Conservation (phyloP, 2,888 invertebrate species). For the Exephanes ischioxanthus region DNA sequence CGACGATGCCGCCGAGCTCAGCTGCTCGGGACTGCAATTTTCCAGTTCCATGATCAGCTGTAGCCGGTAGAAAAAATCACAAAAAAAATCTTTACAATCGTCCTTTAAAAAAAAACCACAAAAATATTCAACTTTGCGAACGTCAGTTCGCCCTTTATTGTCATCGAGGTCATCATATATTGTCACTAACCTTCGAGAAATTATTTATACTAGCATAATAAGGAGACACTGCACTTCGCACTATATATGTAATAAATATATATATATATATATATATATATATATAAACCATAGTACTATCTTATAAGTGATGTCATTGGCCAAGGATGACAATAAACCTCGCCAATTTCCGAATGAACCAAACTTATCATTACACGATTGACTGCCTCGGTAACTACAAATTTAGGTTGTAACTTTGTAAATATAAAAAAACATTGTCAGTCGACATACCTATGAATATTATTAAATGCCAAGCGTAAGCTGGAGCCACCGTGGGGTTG, state of each 20-base stretch:
- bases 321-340: constrained; percentile 15
- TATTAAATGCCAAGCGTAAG: constrained; percentile 20
- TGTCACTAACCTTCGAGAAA: background rate
- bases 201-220: background rate
- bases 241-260: background rate
- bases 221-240: constrained; percentile 34
- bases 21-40: constrained; percentile 75
- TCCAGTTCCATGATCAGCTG: constrained; percentile 80
- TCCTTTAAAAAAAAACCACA: constrained; percentile 10
- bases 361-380: background rate
- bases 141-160: background rate
- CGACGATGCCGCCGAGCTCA: constrained; percentile 68
- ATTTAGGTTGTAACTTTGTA: constrained; percentile 1
- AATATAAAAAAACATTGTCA: background rate
- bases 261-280: background rate
- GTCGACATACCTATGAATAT: constrained; percentile 28
- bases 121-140: background rate
- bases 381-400: background rate
- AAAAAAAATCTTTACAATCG: constrained; percentile 35
- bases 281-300: background rate
- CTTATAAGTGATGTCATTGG: background rate
- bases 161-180: background rate
- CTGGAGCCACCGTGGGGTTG: constrained; percentile 3
- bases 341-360: constrained; percentile 19
- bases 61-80: constrained; percentile 41